A percentile compares a stretch with the other conserved stretches of the same genome.
These are phyloP conservation scores for Ctena decussata DNA, from an alignment of 2,888 invertebrate genomes.

Conservation along the genomic window DNA sequence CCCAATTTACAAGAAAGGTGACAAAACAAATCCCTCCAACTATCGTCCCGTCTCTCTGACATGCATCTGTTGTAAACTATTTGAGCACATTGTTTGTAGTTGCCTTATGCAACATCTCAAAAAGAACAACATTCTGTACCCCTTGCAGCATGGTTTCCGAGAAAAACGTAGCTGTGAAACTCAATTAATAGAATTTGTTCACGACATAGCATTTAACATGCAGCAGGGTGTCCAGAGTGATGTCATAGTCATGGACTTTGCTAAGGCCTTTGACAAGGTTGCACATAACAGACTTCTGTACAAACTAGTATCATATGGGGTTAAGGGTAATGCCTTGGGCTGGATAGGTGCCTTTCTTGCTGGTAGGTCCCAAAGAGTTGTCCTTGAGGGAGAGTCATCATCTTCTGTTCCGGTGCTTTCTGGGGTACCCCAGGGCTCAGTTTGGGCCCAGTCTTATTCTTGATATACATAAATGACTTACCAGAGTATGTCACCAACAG, in stretches of 20 bases:
- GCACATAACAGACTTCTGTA: neutral
- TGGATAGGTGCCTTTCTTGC: neutral
- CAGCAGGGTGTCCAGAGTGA: neutral
- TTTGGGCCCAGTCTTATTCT: neutral
- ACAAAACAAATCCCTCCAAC: neutral
- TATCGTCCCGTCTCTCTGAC: neutral
- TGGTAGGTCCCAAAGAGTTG: neutral
- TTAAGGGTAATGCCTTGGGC: no score
- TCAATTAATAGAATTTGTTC: neutral
- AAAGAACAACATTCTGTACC: neutral
- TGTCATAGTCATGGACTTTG: neutral
- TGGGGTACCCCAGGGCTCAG: neutral
- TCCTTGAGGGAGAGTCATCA: neutral
- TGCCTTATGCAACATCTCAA: neutral
- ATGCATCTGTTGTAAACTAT: neutral
- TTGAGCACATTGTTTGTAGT: neutral
- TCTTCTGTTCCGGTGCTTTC: neutral
- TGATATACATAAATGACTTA: neutral
- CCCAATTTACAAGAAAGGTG: slow-evolving; percentile 12
- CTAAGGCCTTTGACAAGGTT: neutral
- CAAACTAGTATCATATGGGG: neutral
- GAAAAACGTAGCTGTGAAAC: slow-evolving; percentile 4
- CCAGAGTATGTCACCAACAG: no score
- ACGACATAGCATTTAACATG: neutral
- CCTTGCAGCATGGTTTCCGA: neutral